Evolutionary conservation across 1,140 invertebrate genomes (phyloP).

Genomic region (Prorops nasuta): DNA sequence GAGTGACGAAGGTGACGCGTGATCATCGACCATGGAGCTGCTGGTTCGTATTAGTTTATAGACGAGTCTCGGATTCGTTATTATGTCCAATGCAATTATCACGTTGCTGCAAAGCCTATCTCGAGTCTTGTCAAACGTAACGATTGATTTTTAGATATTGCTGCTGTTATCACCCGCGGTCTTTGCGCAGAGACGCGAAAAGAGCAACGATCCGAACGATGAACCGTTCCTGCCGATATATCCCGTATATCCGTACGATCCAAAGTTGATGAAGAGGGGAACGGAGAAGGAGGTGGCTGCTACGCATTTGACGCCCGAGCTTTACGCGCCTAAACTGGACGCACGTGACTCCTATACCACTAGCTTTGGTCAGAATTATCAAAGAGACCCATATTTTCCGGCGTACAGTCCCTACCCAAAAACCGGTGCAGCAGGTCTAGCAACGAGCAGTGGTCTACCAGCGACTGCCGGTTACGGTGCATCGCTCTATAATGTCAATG

Average conservation of each 20-base stretch:
- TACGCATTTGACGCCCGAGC: constrained; percentile 36
- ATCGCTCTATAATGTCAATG: background rate
- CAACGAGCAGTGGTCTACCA: background rate
- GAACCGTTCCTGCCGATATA: constrained; percentile 52
- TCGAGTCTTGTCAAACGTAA: no score
- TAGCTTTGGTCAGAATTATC: constrained; percentile 29
- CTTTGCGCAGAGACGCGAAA: constrained; percentile 26
- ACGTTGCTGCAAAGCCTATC: background rate
- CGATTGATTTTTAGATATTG: constrained; percentile 35
- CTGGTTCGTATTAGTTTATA: constrained; percentile 35
- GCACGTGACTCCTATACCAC: constrained; percentile 38
- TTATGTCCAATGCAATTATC: constrained; percentile 7
- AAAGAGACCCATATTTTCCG: constrained; percentile 35
- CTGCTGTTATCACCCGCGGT: constrained; percentile 36
- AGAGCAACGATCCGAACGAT: constrained; percentile 37
- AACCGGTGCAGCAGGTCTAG: background rate
- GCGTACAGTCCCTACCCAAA: constrained; percentile 33
- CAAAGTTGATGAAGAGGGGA: constrained; percentile 48
- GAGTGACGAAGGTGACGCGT: constrained; percentile 1
- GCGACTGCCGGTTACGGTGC: background rate
- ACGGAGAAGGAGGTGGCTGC: constrained; percentile 29
- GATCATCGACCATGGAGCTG: constrained; percentile 37
- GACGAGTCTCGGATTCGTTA: background rate
- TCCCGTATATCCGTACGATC: constrained; percentile 46
- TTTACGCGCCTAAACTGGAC: constrained; percentile 40